Evolutionary conservation across 2,797 vertebrate genomes (phyloP), one percentile per base, ranked within the genome.

Genomic region (Acrossocheilus wenchowensis): DNA sequence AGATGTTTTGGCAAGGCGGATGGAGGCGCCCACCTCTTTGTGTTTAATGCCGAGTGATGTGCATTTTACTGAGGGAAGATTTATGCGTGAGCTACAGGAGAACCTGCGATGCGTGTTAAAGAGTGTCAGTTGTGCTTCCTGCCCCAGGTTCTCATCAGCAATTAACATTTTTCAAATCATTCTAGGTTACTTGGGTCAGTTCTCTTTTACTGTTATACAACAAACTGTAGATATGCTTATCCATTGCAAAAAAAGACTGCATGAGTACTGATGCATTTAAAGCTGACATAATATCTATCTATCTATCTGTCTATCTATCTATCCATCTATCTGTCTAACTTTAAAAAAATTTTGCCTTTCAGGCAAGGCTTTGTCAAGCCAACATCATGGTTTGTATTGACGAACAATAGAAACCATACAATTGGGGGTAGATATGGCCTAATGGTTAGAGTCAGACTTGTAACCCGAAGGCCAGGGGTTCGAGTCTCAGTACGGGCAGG

Each of bases 1-100:
- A 82, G 68, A 82, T 85, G 84, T 80, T 85, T 62, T 81, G 68
- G 54, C 21, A 73, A 48, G 62, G n/a, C 43, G 43, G 57, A 60
- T 48, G 75, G 26, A 64, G 57, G 57, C n/a, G 7, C 39, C 62
- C 26, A 26, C 8, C 64, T 57, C 73, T 71, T 69, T 57, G 73
- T 87, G 73, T 77, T 60, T 30, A 57, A 66, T 57, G 6, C 12
- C 1, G 71, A 81, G 14, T 19, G 73, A 85, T 78, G 83, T 57
- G 69, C 81, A 45, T 85, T 84, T 84, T 50, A 36, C 57, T 26
- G 34, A 75, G 43, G 60, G 43, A 11, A 82, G 68, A 78, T 78
- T 54, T 68, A 84, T 84, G 82, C 15, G 1, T 83, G 60, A 10
- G 4, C 43, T 83, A n/a, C 69, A 73, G 39, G 17, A 83, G 39